Conservation (phyloP, 2,113 vertebrate genomes). For the Platysternon megacephalum region DNA sequence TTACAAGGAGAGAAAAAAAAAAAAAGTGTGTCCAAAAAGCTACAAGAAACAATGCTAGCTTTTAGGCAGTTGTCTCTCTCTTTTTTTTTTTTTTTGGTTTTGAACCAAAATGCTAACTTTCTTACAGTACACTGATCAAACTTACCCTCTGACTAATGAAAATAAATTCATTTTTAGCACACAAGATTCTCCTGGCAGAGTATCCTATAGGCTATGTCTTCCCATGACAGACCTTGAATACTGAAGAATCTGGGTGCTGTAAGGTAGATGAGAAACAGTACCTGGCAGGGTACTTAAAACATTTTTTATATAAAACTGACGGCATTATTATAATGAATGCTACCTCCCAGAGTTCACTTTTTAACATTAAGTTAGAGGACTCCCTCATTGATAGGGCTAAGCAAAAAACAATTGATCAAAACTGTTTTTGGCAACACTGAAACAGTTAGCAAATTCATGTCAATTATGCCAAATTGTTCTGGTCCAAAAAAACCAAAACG, state of each 20-base stretch:
- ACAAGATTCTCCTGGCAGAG: neutral
- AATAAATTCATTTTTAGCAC: neutral
- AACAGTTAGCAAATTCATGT: neutral
- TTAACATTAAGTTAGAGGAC: neutral
- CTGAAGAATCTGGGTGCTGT: neutral
- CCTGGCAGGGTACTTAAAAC: neutral
- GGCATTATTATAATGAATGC: neutral
- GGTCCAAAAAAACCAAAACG: neutral
- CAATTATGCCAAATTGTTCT: neutral
- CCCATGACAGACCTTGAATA: neutral
- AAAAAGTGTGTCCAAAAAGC: conserved; percentile 13
- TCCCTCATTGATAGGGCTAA: neutral
- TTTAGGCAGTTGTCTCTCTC: conserved; percentile 6
- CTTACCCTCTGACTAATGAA: conserved; percentile 16
- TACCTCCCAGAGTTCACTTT: neutral
- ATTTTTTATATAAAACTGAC: neutral
- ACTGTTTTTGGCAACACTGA: neutral
- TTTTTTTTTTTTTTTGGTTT: neutral
- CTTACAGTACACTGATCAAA: conserved; percentile 13
- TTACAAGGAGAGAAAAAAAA: conserved; percentile 1
- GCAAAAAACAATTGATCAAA: neutral
- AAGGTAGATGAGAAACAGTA: neutral
- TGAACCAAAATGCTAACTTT: conserved; percentile 1
- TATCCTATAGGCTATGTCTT: neutral
- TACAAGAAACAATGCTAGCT: neutral